A percentile compares a stretch with the other conserved stretches of the same genome.
These are phyloP conservation scores for Pipistrellus pygmaeus DNA, from an alignment of 2,797 vertebrate genomes.

Conservation along the genomic window DNA sequence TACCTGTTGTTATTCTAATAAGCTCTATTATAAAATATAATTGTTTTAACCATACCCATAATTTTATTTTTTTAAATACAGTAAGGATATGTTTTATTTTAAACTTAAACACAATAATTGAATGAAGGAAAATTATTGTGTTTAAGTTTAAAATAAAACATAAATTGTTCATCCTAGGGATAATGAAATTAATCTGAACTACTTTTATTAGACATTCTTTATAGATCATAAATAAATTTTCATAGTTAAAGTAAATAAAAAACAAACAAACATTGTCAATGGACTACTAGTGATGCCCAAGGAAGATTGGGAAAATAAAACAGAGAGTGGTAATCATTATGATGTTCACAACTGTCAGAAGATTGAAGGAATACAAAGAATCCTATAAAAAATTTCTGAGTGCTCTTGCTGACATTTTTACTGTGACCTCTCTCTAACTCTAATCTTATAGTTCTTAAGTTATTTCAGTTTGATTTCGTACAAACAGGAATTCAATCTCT, in stretches of 20 bases:
- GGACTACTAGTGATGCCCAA: not conserved
- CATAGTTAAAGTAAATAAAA: not conserved
- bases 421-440: conserved; percentile 16
- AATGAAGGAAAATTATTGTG: not conserved
- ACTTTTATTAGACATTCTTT: conserved; percentile 27
- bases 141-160: conserved; percentile 26
- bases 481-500: conserved; percentile 65
- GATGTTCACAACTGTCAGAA: not conserved
- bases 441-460: conserved; percentile 16
- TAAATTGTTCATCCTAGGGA: not conserved
- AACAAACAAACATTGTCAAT: not conserved
- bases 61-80: conserved; percentile 16
- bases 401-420: not conserved
- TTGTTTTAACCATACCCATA: not conserved
- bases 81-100: not conserved
- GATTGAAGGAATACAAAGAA: not conserved
- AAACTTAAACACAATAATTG: not conserved
- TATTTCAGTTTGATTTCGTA: conserved; percentile 56
- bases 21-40: not conserved
- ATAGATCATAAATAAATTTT: conserved; percentile 9
- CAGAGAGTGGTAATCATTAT: not conserved
- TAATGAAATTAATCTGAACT: not conserved
- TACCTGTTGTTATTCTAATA: not conserved
- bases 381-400: not conserved
- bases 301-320: not conserved